These are phyloP conservation scores for Sinocyclocheilus grahami DNA, from an alignment of 2,113 vertebrate genomes.

Conservation along the genomic window DNA sequence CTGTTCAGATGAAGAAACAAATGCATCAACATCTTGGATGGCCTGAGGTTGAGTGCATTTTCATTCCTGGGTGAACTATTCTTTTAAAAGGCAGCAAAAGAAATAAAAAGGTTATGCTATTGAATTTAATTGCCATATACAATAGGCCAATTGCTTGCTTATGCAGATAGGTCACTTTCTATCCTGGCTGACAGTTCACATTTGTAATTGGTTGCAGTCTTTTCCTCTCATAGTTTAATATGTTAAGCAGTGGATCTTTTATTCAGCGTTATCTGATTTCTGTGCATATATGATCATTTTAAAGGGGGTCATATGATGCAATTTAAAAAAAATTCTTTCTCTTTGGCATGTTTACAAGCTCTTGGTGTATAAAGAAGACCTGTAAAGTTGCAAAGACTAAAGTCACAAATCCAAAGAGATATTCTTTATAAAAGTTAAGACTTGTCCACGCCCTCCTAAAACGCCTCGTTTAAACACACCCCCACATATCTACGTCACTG, in stretches of 20 bases:
- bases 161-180: not conserved
- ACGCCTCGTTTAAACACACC: no score
- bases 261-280: not conserved
- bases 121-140: not conserved
- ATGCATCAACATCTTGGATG: not conserved
- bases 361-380: no score
- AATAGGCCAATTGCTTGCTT: not conserved
- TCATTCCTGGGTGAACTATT: not conserved
- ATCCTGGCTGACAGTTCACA: not conserved
- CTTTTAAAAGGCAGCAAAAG: not conserved
- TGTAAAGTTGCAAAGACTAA: no score
- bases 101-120: conserved; percentile 3
- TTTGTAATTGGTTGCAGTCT: not conserved
- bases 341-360: no score
- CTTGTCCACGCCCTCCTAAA: no score
- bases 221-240: no score
- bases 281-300: not conserved
- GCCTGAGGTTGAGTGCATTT: not conserved
- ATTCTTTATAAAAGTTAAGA: no score
- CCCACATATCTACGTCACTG: no score
- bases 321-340: no score
- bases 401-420: no score
- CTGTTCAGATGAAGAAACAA: not conserved
- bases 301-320: not conserved
- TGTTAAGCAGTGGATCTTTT: no score